A percentile compares a stretch with the other conserved stretches of the same genome.
These are phyloP conservation scores for Trachymyrmex cornetzi DNA, from an alignment of 1,140 invertebrate species.

Conservation along the genomic window DNA sequence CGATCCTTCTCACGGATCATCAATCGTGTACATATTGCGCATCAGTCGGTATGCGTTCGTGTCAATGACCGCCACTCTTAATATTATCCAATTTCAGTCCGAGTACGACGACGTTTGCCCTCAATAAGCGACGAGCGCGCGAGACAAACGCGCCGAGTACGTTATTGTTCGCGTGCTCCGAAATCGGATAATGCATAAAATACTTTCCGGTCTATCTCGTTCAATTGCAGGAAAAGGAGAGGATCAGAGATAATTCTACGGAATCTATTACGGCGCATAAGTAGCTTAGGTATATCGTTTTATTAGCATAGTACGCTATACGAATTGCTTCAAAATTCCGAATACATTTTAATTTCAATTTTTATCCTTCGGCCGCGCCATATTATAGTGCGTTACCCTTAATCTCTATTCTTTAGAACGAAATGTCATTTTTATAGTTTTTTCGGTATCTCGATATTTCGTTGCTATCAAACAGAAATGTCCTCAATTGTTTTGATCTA, in stretches of 20 bases:
- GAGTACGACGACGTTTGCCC: constrained; percentile 58
- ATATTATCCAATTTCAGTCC: constrained; percentile 72
- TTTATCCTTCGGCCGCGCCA: background rate
- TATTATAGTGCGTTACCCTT: background rate
- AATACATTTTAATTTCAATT: background rate
- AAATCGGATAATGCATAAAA: constrained; percentile 43
- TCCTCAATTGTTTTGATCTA: background rate
- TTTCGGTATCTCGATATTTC: background rate
- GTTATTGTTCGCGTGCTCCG: constrained; percentile 7
- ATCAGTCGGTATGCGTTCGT: constrained; percentile 51
- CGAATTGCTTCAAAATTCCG: background rate
- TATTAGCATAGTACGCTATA: background rate
- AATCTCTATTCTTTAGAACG: background rate
- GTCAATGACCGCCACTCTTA: constrained; percentile 77
- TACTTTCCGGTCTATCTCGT: constrained; percentile 31
- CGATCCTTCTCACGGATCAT: constrained; percentile 72
- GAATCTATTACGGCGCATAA: constrained; percentile 32
- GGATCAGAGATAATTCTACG: constrained; percentile 13
- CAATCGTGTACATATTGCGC: constrained; percentile 61
- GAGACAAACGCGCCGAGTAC: constrained; percentile 32
- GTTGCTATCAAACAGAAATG: background rate
- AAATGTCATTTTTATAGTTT: background rate
- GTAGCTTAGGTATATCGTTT: constrained; percentile 21
- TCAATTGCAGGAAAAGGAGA: background rate
- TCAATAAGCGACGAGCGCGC: constrained; percentile 58